phyloP scores from a whole-genome alignment of 2,797 vertebrate species.

The Sebastes flavidus region DNA sequence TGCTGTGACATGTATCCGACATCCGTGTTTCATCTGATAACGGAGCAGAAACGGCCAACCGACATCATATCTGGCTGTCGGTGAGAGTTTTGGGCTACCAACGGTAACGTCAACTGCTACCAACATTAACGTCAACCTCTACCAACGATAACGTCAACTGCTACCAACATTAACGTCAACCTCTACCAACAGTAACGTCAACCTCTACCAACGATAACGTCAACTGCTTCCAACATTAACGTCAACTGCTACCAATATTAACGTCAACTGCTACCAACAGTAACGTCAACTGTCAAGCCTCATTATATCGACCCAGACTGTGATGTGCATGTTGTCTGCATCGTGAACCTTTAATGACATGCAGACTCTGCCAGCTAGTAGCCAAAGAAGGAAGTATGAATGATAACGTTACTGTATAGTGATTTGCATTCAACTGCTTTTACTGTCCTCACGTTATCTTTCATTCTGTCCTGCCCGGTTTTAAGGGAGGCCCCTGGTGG shows the following conservation, averaged over 20 bases:
- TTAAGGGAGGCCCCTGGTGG: not conserved
- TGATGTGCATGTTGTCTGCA: not conserved
- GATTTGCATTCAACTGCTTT: conserved; percentile 5
- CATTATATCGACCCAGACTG: not conserved
- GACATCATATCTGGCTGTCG: conserved; percentile 2
- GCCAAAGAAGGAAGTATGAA: conserved; percentile 41
- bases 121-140: no score
- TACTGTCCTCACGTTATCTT: not conserved
- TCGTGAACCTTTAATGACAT: not conserved
- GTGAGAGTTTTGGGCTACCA: not conserved
- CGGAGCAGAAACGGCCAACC: not conserved
- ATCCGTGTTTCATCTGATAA: not conserved
- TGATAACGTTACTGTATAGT: conserved; percentile 11
- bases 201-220: not conserved
- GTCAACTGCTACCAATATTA: no score
- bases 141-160: no score
- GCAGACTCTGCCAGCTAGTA: not conserved
- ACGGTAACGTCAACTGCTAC: not conserved
- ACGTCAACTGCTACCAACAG: no score
- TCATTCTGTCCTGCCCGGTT: not conserved
- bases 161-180: not conserved
- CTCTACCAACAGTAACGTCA: no score
- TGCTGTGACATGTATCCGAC: not conserved
- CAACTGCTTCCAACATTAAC: fast-evolving
- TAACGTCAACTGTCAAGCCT: not conserved